A percentile compares a stretch with the other conserved stretches of the same genome.
phyloP scores from a whole-genome alignment of 1,140 invertebrate genomes.

The Brachionus koreanus region DNA sequence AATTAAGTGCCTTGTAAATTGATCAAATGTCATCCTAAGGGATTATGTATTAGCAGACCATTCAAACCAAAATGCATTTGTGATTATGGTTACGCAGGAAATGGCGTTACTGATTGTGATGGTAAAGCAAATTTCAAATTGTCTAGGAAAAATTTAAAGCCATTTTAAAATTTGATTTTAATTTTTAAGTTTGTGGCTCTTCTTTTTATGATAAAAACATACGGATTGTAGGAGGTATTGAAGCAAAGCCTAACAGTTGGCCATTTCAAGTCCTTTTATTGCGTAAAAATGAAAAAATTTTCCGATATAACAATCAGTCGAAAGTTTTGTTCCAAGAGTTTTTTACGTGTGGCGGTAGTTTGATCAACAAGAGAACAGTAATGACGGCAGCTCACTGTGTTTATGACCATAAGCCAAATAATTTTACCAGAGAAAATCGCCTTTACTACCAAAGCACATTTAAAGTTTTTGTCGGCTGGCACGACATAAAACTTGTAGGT shows the following conservation, averaged over 20 bases:
- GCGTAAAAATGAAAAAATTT: neutral
- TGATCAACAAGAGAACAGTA: constrained; percentile 12
- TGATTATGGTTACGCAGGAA: neutral
- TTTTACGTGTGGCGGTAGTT: neutral
- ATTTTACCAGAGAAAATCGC: neutral
- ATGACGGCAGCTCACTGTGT: constrained; percentile 35
- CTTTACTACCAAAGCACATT: neutral
- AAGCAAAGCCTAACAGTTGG: constrained; percentile 11
- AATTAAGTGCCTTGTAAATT: neutral
- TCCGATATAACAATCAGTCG: neutral
- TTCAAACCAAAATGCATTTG: neutral
- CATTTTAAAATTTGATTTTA: neutral
- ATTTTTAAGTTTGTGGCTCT: neutral
- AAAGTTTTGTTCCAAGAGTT: neutral
- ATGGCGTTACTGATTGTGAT: neutral
- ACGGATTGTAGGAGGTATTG: constrained; percentile 21
- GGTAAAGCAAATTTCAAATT: neutral
- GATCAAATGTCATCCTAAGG: neutral
- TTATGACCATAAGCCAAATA: constrained; percentile 8
- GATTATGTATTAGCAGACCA: neutral
- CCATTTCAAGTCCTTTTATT: neutral
- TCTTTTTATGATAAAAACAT: constrained; percentile 4
- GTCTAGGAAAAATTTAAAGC: neutral
- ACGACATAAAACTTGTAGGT: neutral
- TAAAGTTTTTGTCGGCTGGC: constrained; percentile 18